A percentile compares a stretch with the other conserved stretches of the same genome.
phyloP scores from a whole-genome alignment of 2,888 invertebrate genomes.

The Conops quadrifasciatus region DNA sequence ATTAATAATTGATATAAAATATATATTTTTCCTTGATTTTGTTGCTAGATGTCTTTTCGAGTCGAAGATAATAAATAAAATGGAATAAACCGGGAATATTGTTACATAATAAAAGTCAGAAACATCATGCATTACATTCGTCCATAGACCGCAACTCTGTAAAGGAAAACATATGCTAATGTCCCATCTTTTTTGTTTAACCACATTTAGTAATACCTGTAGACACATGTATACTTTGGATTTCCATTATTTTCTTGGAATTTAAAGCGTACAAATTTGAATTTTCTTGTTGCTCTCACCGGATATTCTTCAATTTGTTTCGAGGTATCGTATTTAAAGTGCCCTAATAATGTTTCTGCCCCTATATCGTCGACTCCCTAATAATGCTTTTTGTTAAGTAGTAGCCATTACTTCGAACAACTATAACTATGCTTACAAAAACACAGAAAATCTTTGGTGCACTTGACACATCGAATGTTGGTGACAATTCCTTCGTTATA shows the following conservation, averaged over 20 bases:
- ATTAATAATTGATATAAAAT: no score
- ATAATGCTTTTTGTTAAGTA: neutral
- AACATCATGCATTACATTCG: conserved; percentile 35
- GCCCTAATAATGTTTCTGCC: conserved; percentile 44
- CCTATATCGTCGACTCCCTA: conserved; percentile 24
- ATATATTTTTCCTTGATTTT: no score
- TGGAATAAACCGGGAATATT: no score
- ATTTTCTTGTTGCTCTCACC: conserved; percentile 34
- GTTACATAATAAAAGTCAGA: conserved; percentile 11
- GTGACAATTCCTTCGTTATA: conserved; percentile 50
- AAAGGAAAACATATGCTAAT: neutral
- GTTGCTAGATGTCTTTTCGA: no score
- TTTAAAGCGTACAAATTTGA: conserved; percentile 43
- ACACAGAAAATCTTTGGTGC: conserved; percentile 56
- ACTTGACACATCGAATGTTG: conserved; percentile 46
- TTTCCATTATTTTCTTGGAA: conserved; percentile 54
- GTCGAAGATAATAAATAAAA: no score
- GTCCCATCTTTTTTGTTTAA: neutral
- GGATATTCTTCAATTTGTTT: conserved; percentile 46
- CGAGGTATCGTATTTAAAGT: conserved; percentile 46
- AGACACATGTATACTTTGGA: conserved; percentile 53
- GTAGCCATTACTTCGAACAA: no score
- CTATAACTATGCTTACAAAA: conserved; percentile 44
- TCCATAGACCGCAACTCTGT: conserved; percentile 47
- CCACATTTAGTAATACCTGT: conserved; percentile 48